Percentiles rank a stretch among this genome's conserved stretches.
phyloP scores from a whole-genome alignment of 2,888 invertebrate genomes.

The Odontocolon sp. region DNA sequence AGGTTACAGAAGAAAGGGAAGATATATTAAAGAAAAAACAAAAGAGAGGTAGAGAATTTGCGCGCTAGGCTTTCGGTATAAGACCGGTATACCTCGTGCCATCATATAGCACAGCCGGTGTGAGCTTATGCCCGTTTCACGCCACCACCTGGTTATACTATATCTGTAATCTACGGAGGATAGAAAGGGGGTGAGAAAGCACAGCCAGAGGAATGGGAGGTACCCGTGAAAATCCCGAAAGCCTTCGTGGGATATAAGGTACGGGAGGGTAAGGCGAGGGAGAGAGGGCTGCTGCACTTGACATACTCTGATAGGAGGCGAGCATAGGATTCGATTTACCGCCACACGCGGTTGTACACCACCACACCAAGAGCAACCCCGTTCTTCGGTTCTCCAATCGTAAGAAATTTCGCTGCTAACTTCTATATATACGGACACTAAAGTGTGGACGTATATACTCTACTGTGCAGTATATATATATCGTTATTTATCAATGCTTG shows the following conservation, averaged over 20 bases:
- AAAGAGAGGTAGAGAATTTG: slow-evolving; percentile 5
- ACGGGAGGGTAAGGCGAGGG: slow-evolving; percentile 39
- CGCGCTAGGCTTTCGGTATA: background rate
- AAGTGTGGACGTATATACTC: slow-evolving; percentile 31
- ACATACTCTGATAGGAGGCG: slow-evolving; percentile 58
- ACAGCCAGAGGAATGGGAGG: slow-evolving; percentile 24
- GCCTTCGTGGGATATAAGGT: slow-evolving; percentile 44
- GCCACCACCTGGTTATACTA: slow-evolving; percentile 8
- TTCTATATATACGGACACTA: slow-evolving; percentile 41
- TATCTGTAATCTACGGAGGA: slow-evolving; percentile 7
- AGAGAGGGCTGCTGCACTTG: slow-evolving; percentile 54
- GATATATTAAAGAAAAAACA: background rate
- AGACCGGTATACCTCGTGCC: background rate
- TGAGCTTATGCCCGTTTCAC: slow-evolving; percentile 20
- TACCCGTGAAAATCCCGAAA: slow-evolving; percentile 53
- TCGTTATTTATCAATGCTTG: slow-evolving; percentile 3
- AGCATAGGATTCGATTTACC: slow-evolving; percentile 60
- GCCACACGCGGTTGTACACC: slow-evolving; percentile 54
- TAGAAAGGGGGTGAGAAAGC: background rate
- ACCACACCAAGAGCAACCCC: slow-evolving; percentile 33
- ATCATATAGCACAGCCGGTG: slow-evolving; percentile 32
- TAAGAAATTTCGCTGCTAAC: slow-evolving; percentile 52
- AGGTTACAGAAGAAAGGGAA: no score
- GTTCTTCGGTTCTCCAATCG: slow-evolving; percentile 28
- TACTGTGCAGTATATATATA: slow-evolving; percentile 24